A percentile compares a stretch with the other conserved stretches of the same genome.
phyloP scores from a whole-genome alignment of 2,797 vertebrate species.

The Miichthys miiuy region DNA sequence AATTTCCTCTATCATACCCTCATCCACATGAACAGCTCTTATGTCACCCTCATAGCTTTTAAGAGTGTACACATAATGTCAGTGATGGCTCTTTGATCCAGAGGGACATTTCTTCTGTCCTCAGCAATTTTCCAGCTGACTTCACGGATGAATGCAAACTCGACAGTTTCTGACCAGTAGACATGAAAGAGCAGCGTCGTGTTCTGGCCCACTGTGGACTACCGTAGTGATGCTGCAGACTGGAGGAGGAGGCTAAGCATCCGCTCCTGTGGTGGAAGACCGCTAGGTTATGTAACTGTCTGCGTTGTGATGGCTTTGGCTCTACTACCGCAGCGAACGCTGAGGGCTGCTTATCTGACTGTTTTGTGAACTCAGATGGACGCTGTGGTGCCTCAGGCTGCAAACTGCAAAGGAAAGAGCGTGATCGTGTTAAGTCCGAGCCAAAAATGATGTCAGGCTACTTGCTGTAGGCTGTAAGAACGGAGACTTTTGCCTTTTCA shows the following conservation, averaged over 20 bases:
- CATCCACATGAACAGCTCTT: not conserved
- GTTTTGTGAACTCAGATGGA: slow-evolving; percentile 42
- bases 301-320: slow-evolving; percentile 63
- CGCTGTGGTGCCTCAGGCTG: slow-evolving; percentile 7
- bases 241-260: slow-evolving; percentile 45
- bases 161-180: slow-evolving; percentile 32
- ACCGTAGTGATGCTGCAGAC: slow-evolving; percentile 36
- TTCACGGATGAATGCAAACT: slow-evolving; percentile 31
- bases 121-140: slow-evolving; percentile 49
- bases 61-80: slow-evolving; percentile 18
- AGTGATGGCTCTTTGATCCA: slow-evolving; percentile 16
- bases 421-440: not conserved
- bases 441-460: slow-evolving; percentile 3
- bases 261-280: slow-evolving; percentile 48
- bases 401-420: slow-evolving; percentile 9
- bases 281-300: slow-evolving; percentile 72
- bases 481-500: slow-evolving; percentile 16
- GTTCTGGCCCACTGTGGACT: slow-evolving; percentile 23
- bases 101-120: slow-evolving; percentile 16
- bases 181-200: slow-evolving; percentile 11
- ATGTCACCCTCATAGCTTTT: not conserved
- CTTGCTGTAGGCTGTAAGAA: not conserved
- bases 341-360: slow-evolving; percentile 55
- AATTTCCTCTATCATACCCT: not conserved
- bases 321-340: slow-evolving; percentile 57